phyloP scores from a whole-genome alignment of 2,797 vertebrate genomes.

The Hydrolagus colliei region DNA sequence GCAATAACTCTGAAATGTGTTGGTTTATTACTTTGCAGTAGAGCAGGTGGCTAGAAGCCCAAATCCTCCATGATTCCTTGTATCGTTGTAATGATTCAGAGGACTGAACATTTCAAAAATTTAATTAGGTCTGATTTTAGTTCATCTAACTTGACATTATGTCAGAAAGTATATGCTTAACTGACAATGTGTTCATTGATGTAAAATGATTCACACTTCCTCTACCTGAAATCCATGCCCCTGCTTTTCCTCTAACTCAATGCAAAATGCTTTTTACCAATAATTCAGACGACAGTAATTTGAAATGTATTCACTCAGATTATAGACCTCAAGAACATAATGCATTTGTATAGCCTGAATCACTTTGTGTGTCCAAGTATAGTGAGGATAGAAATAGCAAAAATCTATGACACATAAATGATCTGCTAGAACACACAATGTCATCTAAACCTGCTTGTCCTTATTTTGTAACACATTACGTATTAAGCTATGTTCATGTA shows the following conservation, averaged over 20 bases:
- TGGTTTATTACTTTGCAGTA: background rate
- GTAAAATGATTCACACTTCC: background rate
- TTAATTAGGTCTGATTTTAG: background rate
- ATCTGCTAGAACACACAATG: background rate
- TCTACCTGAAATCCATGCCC: background rate
- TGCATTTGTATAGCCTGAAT: background rate
- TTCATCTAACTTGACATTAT: background rate
- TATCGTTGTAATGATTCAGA: background rate
- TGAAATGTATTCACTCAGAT: background rate
- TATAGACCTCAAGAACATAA: background rate
- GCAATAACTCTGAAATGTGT: background rate
- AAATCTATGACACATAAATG: background rate
- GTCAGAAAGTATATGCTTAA: background rate
- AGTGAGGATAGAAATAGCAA: background rate
- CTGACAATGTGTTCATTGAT: background rate
- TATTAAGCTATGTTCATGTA: background rate
- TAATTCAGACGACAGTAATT: background rate
- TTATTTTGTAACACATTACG: background rate
- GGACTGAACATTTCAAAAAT: background rate
- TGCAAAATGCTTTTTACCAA: background rate
- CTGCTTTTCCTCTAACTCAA: background rate
- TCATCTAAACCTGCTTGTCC: background rate
- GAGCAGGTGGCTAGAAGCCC: background rate
- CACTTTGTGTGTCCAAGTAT: background rate
- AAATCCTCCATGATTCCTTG: background rate